Base-by-base conservation (phyloP, 2,797 vertebrate genomes). In the Urocyon cinereoargenteus region DNA sequence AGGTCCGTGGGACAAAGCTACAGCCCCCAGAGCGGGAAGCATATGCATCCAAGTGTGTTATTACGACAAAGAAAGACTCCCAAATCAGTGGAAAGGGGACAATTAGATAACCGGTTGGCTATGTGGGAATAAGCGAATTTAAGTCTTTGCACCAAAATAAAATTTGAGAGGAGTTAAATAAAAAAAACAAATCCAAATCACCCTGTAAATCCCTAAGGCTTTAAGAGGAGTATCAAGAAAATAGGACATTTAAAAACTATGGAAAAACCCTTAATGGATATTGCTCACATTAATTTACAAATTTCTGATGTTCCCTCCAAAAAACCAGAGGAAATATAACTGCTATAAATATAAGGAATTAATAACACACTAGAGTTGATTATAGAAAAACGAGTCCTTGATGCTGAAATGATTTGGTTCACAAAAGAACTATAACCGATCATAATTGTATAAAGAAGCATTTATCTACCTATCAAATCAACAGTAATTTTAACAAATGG, bases 391-490 rank as follows among this genome's bases (percentile, higher is more conserved):
- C 9, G 28, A 88, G 55, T 10, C 73, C 26, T 95, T 14, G 24
- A 70, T 51, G 45, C 73, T 94, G 34, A 70, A 68, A 82, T 19
- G 57, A 62, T 12, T 34, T 21, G 15, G 64, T 64, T 94, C 51
- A 55, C 19, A 24, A 79, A 77, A 91, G 55, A 86, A 34, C 34
- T 70, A 10, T 31, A 77, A 61, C 6, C 53, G 4, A 15, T 70
- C 24, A 36, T 40, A 51, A 90, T 2, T 85, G 16, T 21, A 53
- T 24, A 31, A 75, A 81, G 93, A 89, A 51, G 24, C 7, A 73
- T 55, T 79, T 96, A 28, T 85, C 61, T 24, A 51, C 84, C 66
- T 68, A 36, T 57, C 62, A 90, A n/a, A 61, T 78, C 73, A 96
- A 51, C 61, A 93, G 53, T 82, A 15, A 15, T 34, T 64, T 64